A percentile compares a stretch with the other conserved stretches of the same genome.
These are phyloP conservation scores for Leuciscus idus DNA, from an alignment of 2,113 vertebrate genomes.

Conservation along the genomic window DNA sequence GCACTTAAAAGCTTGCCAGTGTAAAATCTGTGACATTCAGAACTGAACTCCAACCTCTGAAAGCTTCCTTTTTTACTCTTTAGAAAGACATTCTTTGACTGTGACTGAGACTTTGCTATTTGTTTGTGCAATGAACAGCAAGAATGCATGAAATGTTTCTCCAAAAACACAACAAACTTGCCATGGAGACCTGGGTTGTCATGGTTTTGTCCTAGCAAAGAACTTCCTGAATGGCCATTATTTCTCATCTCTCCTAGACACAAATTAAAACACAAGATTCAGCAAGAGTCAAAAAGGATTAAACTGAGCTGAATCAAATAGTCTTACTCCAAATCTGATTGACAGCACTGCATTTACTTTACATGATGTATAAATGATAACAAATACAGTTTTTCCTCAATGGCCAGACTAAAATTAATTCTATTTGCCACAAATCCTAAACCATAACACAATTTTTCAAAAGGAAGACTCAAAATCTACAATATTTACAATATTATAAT, in stretches of 20 bases:
- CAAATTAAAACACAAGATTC: constrained; percentile 3
- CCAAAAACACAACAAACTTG: background rate
- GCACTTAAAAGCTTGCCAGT: constrained; percentile 71
- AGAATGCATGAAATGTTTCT: constrained; percentile 23
- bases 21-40: constrained; percentile 70
- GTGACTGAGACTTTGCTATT: constrained; percentile 1
- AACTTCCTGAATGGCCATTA: background rate
- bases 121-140: constrained; percentile 28
- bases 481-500: background rate
- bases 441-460: background rate
- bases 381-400: background rate
- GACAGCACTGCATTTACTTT: background rate
- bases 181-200: background rate
- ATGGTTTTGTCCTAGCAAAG: background rate
- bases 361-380: background rate
- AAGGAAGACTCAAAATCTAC: background rate
- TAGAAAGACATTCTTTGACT: constrained; percentile 3
- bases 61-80: constrained; percentile 32
- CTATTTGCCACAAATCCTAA: background rate
- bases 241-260: background rate
- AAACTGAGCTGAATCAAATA: background rate
- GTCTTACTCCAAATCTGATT: background rate
- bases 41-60: constrained; percentile 64
- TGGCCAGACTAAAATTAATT: background rate
- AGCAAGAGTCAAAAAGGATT: background rate